Percentiles rank a stretch among this genome's conserved stretches.
phyloP scores from a whole-genome alignment of 1,140 invertebrate species.

The Orchesella cincta region DNA sequence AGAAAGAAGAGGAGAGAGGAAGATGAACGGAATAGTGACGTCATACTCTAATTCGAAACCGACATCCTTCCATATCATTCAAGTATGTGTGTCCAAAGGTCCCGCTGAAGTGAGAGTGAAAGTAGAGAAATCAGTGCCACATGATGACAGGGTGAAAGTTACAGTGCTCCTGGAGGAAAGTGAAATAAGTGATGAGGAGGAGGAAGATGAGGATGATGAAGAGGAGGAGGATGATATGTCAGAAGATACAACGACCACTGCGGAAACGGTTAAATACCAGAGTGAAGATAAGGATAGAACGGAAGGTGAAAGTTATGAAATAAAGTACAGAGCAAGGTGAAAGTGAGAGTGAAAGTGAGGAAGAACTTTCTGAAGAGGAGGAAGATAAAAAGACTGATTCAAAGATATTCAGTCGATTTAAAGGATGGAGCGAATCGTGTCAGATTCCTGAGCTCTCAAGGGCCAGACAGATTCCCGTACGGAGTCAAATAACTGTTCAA shows the following conservation, averaged over 20 bases:
- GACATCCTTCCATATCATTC: not conserved
- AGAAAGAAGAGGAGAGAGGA: not conserved
- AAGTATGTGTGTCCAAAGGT: constrained; percentile 6
- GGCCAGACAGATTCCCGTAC: no score
- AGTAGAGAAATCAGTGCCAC: not conserved
- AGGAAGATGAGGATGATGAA: constrained; percentile 10
- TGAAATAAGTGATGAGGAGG: not conserved
- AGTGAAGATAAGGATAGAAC: not conserved
- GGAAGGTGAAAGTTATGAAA: constrained; percentile 19
- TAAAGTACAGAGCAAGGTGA: not conserved
- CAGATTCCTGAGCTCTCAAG: no score
- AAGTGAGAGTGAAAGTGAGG: no score
- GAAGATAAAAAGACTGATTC: constrained; percentile 13
- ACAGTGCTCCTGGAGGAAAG: not conserved
- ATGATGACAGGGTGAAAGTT: constrained; percentile 5
- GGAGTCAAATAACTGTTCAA: no score
- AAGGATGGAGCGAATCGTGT: no score
- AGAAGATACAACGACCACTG: not conserved
- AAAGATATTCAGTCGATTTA: no score
- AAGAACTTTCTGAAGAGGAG: not conserved
- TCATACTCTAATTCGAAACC: not conserved
- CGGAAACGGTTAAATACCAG: not conserved
- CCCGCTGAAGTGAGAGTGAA: constrained; percentile 27
- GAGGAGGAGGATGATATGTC: not conserved
- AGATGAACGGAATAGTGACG: not conserved